Evolutionary conservation across 1,140 invertebrate genomes (phyloP).

Genomic region (Coenobita brevimanus): DNA sequence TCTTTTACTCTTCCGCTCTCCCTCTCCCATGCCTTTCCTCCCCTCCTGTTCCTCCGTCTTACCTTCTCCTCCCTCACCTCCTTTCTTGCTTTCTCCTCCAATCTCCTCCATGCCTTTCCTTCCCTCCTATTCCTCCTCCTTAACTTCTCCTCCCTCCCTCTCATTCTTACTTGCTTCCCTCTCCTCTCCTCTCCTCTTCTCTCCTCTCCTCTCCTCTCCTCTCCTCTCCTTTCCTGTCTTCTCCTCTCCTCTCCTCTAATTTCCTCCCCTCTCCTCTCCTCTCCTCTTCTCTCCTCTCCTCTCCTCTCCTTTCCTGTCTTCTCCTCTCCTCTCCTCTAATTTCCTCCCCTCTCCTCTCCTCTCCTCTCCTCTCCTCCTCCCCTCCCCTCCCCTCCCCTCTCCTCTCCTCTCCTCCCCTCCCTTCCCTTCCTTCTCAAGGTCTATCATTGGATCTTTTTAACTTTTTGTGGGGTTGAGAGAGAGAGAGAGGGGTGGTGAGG

Average conservation of each 20-base stretch:
- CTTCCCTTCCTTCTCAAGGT: not conserved
- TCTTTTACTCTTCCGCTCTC: not conserved
- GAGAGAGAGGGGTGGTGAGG: no score
- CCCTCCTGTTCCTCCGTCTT: not conserved
- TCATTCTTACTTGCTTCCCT: not conserved
- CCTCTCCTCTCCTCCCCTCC: conserved; percentile 1
- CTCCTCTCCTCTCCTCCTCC: not conserved
- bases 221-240: not conserved
- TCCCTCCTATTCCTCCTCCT: not conserved
- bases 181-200: not conserved
- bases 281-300: not conserved
- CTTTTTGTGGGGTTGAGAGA: no score
- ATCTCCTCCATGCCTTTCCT: not conserved
- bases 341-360: not conserved
- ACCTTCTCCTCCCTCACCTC: not conserved
- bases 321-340: not conserved
- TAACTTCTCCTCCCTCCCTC: not conserved
- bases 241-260: no score
- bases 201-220: not conserved
- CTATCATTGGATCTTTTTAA: no score
- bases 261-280: not conserved
- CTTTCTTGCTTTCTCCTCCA: conserved; percentile 11
- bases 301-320: not conserved
- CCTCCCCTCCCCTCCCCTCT: not conserved
- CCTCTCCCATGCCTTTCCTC: not conserved